Evolutionary conservation across 2,797 vertebrate genomes (phyloP).

Genomic region (Brachyalestes nurse): DNA sequence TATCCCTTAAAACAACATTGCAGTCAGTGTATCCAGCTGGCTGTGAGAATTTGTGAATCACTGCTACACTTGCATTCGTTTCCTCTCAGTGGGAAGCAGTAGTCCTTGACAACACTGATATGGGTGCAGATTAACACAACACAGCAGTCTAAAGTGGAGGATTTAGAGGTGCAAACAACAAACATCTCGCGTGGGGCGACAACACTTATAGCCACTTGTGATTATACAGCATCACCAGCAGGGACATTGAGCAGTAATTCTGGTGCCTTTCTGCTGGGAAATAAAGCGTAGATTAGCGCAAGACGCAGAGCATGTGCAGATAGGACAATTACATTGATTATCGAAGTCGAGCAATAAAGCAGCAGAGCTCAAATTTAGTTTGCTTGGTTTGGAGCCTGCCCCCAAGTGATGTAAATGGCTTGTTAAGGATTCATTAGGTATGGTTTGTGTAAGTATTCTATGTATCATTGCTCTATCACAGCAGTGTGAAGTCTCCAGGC

Average conservation of each 20-base stretch:
- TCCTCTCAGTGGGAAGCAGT: not conserved
- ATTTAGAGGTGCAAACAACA: slow-evolving; percentile 42
- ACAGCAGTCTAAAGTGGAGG: slow-evolving; percentile 22
- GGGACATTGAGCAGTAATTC: slow-evolving; percentile 24
- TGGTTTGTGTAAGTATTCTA: slow-evolving; percentile 34
- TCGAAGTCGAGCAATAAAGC: slow-evolving; percentile 52
- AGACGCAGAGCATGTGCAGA: slow-evolving; percentile 18
- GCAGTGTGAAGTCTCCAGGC: slow-evolving; percentile 12
- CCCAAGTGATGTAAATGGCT: slow-evolving; percentile 42
- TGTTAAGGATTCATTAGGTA: slow-evolving; percentile 51
- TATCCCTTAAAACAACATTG: not conserved
- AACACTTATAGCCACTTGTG: not conserved
- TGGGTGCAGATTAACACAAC: not conserved
- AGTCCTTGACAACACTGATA: slow-evolving; percentile 3
- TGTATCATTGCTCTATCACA: slow-evolving; percentile 28
- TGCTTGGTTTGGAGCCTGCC: slow-evolving; percentile 21
- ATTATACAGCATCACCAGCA: slow-evolving; percentile 24
- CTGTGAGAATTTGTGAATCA: not conserved
- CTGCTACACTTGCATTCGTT: not conserved
- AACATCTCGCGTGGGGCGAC: not conserved
- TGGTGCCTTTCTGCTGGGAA: slow-evolving; percentile 49
- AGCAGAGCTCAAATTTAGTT: slow-evolving; percentile 43
- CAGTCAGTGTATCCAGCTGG: not conserved
- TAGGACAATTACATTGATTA: slow-evolving; percentile 41
- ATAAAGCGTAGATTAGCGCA: slow-evolving; percentile 51